These are phyloP conservation scores for Calonectris borealis DNA, from an alignment of 2,113 vertebrate genomes.

Conservation along the genomic window DNA sequence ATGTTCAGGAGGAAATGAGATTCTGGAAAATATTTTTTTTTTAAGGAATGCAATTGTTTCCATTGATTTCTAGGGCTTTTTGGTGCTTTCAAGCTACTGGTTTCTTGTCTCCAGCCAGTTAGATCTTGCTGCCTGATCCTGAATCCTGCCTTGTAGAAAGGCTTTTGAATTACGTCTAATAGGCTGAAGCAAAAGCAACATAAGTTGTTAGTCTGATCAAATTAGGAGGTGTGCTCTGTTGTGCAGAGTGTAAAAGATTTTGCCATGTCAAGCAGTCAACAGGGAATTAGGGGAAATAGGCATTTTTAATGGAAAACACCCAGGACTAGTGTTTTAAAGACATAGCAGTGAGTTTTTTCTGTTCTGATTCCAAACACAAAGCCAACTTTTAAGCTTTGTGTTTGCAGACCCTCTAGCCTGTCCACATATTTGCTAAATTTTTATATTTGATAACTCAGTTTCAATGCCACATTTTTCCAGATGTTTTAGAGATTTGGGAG, in stretches of 20 bases:
- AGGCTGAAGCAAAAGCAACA: slow-evolving; percentile 16
- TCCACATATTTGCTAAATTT: background rate
- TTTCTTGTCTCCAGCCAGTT: background rate
- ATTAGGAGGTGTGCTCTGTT: background rate
- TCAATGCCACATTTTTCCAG: background rate
- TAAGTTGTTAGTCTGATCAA: background rate
- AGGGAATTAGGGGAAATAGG: background rate
- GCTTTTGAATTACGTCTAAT: background rate
- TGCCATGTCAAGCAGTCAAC: background rate
- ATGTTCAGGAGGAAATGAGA: slow-evolving; percentile 62
- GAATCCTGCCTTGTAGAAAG: background rate
- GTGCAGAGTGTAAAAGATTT: background rate
- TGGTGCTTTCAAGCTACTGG: background rate
- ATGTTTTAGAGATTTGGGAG: slow-evolving; percentile 6
- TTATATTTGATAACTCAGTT: background rate
- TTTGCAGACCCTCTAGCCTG: background rate
- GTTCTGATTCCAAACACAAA: background rate
- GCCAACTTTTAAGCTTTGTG: background rate
- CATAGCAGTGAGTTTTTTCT: background rate
- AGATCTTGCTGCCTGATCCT: background rate
- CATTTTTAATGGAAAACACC: background rate
- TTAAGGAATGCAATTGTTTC: slow-evolving; percentile 14
- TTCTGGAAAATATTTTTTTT: background rate
- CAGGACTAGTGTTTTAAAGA: background rate
- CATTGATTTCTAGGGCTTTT: slow-evolving; percentile 13